Evolutionary conservation across 37 sponge, comb jelly and placozoan species (phyloP), one percentile per base, ranked within the genome.

Genomic region (Halisarca cf. caerulea): DNA sequence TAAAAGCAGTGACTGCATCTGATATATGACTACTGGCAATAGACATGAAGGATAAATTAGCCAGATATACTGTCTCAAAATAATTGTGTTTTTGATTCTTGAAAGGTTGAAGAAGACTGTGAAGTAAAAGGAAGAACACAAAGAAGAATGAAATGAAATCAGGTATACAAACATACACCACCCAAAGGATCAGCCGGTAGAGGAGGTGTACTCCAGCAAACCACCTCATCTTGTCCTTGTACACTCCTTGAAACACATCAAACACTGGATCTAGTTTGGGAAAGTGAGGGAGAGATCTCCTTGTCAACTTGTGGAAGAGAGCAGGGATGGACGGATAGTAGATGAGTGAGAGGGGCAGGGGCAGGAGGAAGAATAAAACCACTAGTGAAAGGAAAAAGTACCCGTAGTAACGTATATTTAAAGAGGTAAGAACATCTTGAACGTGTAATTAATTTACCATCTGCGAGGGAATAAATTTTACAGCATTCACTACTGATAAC

Each of bases 231-330:
- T 34, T 4, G 2, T 32, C 35, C 36, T 69, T 69, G 71, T 69
- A 69, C 37, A 69, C 71, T 3, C 30, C 24, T 28, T 69, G 71
- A 69, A 69, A 69, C 4, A 69, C 71, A 69, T 69, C 71, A 69
- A 69, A 69, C 33, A 69, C 71, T 28, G 36, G 36, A 3, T 23
- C 71, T 2, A 69, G 7, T 15, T 7, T 69, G 36, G 18, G 33
- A 28, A 23, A 69, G 7, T 32, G 21, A 34, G 32, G 37, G 35
- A 18, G 4, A 34, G 24, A 30, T 69, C 33, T 23, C 36, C 35
- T 34, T 4, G 32, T 30, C 20, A 69, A 3, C 2, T 11, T 23
- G 35, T 23, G 32, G 2, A 69, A 28, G 35, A 69, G 33, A 20
- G 20, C 18, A 28, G 71, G 71, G 3, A 69, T 28, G 5, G 71